These are phyloP conservation scores for Anniella stebbinsi DNA, from an alignment of 2,797 vertebrate genomes.

Conservation along the genomic window DNA sequence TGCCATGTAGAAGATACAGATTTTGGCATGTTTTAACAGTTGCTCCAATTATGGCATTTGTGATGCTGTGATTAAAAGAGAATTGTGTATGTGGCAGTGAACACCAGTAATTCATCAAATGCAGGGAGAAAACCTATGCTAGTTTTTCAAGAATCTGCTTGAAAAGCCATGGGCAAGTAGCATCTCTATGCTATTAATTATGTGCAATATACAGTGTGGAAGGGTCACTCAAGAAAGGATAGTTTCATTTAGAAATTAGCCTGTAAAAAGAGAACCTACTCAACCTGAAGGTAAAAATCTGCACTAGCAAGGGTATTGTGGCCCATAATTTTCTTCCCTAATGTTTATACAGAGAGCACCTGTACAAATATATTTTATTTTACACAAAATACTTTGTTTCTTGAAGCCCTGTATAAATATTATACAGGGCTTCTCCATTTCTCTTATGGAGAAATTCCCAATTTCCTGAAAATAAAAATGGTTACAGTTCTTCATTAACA, in stretches of 20 bases:
- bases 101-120: background rate
- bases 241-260: background rate
- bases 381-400: background rate
- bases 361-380: background rate
- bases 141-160: background rate
- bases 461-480: conserved; percentile 20
- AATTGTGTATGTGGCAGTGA: background rate
- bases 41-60: background rate
- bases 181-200: background rate
- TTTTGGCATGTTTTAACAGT: background rate
- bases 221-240: background rate
- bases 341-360: background rate
- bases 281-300: conserved; percentile 23
- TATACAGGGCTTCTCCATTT: no score
- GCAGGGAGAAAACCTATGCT: background rate
- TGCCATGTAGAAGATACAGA: background rate
- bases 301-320: background rate
- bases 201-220: conserved; percentile 18
- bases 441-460: background rate
- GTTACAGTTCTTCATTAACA: background rate
- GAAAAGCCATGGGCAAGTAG: background rate
- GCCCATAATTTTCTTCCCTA: background rate
- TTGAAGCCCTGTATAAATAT: background rate
- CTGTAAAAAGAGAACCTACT: conserved; percentile 11
- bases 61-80: background rate